A percentile compares a stretch with the other conserved stretches of the same genome.
Conservation (phyloP, 2,797 vertebrate genomes). For the Chelon labrosus region DNA sequence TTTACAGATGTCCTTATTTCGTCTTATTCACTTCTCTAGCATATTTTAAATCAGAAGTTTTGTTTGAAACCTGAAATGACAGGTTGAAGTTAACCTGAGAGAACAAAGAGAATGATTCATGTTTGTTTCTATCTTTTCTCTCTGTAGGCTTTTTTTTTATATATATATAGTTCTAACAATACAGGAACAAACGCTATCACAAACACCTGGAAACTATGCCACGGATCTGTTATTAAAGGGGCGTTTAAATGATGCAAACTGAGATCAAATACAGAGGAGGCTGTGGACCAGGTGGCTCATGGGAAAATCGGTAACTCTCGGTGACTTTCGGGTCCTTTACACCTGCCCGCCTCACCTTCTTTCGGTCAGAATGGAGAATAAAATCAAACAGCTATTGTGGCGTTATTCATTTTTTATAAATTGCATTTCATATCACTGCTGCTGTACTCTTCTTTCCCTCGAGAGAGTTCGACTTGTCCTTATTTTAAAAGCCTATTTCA, state of each 20-base stretch:
- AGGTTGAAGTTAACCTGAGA: slow-evolving; percentile 2
- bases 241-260: slow-evolving; percentile 55
- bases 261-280: slow-evolving; percentile 62
- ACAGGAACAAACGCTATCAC: slow-evolving; percentile 4
- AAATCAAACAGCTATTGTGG: slow-evolving; percentile 8
- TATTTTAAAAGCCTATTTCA: slow-evolving; percentile 38
- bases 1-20: slow-evolving; percentile 25
- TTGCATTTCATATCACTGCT: background rate
- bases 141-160: background rate
- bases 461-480: slow-evolving; percentile 28
- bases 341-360: background rate
- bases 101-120: slow-evolving; percentile 63
- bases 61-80: slow-evolving; percentile 15
- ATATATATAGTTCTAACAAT: background rate
- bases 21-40: slow-evolving; percentile 13
- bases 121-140: slow-evolving; percentile 29
- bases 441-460: slow-evolving; percentile 9
- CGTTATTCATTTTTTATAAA: slow-evolving; percentile 4
- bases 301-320: background rate
- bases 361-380: background rate
- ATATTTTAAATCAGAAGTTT: slow-evolving; percentile 33
- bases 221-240: slow-evolving; percentile 51
- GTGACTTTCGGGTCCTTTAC: background rate
- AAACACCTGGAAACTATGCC: slow-evolving; percentile 36
- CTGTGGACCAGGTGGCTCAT: slow-evolving; percentile 35